phyloP scores from a whole-genome alignment of 2,113 vertebrate genomes.

The Perca fluviatilis region DNA sequence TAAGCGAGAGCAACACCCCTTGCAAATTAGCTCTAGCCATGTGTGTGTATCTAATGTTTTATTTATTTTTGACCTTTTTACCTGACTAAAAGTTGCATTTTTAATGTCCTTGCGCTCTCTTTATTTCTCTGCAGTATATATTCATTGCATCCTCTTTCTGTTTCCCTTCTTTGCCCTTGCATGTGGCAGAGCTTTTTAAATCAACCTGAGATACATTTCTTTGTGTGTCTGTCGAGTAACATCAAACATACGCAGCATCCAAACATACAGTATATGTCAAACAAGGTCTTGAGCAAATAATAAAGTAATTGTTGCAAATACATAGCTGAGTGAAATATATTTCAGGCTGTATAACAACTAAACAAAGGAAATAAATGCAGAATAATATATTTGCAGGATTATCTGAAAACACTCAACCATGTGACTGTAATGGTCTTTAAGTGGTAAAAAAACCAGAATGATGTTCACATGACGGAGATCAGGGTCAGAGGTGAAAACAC shows the following conservation, averaged over 20 bases:
- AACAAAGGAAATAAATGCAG: background rate
- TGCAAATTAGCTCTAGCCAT: constrained; percentile 19
- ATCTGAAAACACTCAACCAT: background rate
- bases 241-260: background rate
- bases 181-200: constrained; percentile 7
- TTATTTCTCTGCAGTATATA: constrained; percentile 9
- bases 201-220: constrained; percentile 8
- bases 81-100: constrained; percentile 39
- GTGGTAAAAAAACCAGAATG: constrained; percentile 38
- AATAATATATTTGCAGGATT: background rate
- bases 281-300: constrained; percentile 13
- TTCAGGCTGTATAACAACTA: background rate
- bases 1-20: background rate
- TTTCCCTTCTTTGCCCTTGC: background rate
- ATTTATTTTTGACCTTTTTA: constrained; percentile 63
- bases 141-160: background rate
- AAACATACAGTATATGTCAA: background rate
- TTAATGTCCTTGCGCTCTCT: constrained; percentile 44
- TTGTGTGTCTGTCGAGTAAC: background rate
- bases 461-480: constrained; percentile 56
- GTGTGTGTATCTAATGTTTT: constrained; percentile 44
- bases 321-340: background rate
- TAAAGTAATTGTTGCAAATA: background rate
- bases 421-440: background rate
- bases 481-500: constrained; percentile 56